Conservation (phyloP, 2,797 vertebrate genomes). For the Coregonus suidteri region DNA sequence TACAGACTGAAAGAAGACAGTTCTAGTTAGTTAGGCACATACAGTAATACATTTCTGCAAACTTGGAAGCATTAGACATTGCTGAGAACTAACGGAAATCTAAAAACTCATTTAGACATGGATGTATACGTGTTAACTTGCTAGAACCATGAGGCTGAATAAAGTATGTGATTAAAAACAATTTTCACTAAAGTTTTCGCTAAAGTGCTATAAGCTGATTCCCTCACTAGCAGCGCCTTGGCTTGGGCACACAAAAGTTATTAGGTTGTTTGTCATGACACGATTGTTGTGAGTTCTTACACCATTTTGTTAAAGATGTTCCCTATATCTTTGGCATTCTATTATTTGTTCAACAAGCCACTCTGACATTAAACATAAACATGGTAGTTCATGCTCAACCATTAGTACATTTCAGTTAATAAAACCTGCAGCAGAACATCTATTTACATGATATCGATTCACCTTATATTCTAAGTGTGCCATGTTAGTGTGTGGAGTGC, state of each 20-base stretch:
- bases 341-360: conserved; percentile 35
- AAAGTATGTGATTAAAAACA: conserved; percentile 39
- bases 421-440: conserved; percentile 8
- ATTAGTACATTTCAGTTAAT: conserved; percentile 3
- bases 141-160: conserved; percentile 38
- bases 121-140: conserved; percentile 18
- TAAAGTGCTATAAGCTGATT: conserved; percentile 77
- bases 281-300: conserved; percentile 29
- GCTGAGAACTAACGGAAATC: conserved; percentile 64
- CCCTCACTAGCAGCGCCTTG: conserved; percentile 36
- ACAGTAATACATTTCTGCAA: conserved; percentile 74
- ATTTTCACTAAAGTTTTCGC: conserved; percentile 50
- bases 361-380: conserved; percentile 40
- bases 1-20: conserved; percentile 64
- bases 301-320: conserved; percentile 40
- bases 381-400: conserved; percentile 16
- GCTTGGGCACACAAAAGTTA: conserved; percentile 39
- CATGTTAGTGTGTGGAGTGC: neutral
- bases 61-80: conserved; percentile 73
- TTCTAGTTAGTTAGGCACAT: conserved; percentile 77
- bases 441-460: conserved; percentile 3
- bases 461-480: neutral
- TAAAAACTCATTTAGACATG: conserved; percentile 35
- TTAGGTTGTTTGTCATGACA: conserved; percentile 28
- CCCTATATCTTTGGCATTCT: conserved; percentile 74